Base-by-base conservation (phyloP, 2,113 vertebrate genomes). In the Oenanthe oenanthe region DNA sequence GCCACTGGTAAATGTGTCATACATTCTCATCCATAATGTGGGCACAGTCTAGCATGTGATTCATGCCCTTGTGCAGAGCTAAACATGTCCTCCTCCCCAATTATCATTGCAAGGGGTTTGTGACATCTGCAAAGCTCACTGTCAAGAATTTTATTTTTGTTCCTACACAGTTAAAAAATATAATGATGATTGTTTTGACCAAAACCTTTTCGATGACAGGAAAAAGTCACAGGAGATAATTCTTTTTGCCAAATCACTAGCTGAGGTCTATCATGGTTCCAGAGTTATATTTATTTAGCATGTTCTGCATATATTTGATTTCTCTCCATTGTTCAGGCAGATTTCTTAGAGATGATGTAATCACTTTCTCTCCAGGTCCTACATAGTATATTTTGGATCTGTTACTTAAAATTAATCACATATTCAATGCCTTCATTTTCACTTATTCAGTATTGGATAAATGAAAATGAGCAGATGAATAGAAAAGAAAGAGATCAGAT, bases 21-120 rank as follows among this genome's bases (percentile, higher is more conserved):
- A 54, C 38, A 31, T 95, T 92, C 67, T 94, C 63, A 66, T 82
- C 75, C 68, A 66, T 73, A 91, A 65, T 45, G 87, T 85, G 93
- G 89, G 87, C 87, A 87, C n/a, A 92, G 94, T 96, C 92, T 95
- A 89, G 83, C 94, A 95, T 94, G 95, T 92, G 94, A 96, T 89
- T 95, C 91, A 95, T 0, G 1, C 53, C 81, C 17, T 53, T 75
- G 65, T 89, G 76, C 65, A 92, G 85, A 91, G 68, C 61, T 92
- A 73, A 95, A 84, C 28, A 6, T 61, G 34, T 84, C 53, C 63
- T 74, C 28, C 38, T 86, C 57, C 21, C 26, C 51, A 45, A 1
- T 63, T 86, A 42, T 18, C 38, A n/a, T 45, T 42, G 17, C 36
- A 61, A 31, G 29, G 13, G 9, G 29, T 74, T 77, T 75, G 31